Conservation (phyloP, 2,113 vertebrate species). For the Ictalurus furcatus region DNA sequence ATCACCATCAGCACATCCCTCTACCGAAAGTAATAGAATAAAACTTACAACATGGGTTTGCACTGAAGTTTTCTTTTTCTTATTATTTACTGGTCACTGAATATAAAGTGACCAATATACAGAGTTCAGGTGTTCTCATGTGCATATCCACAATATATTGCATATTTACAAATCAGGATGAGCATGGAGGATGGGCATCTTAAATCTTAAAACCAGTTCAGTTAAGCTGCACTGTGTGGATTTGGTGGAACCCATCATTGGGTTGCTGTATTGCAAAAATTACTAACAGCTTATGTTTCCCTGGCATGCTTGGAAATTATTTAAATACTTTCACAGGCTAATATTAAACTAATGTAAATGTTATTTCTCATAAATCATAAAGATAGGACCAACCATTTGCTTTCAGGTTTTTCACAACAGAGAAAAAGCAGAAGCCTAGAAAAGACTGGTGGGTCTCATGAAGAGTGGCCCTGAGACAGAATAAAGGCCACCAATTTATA, state of each 20-base stretch:
- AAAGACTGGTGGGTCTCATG: not conserved
- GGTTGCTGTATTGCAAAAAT: not conserved
- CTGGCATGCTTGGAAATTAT: not conserved
- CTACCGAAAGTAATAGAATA: conserved; percentile 26
- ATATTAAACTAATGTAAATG: not conserved
- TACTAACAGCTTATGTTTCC: not conserved
- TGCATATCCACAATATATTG: not conserved
- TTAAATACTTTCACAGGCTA: not conserved
- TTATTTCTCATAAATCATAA: not conserved
- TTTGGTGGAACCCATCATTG: not conserved
- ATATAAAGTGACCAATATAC: not conserved
- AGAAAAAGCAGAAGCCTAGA: not conserved
- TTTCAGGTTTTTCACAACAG: not conserved
- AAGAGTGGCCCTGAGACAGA: not conserved
- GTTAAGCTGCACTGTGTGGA: not conserved
- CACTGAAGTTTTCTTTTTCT: not conserved
- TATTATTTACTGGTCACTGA: not conserved
- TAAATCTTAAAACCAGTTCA: not conserved
- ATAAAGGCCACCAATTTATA: not conserved
- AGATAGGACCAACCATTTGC: not conserved
- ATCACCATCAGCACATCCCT: conserved; percentile 47
- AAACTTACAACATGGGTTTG: not conserved
- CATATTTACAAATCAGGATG: not conserved
- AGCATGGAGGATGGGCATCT: not conserved
- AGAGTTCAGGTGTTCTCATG: not conserved